These are phyloP conservation scores for Gastracanthus pulcherrimus DNA, from an alignment of 2,888 invertebrate genomes.

Conservation along the genomic window DNA sequence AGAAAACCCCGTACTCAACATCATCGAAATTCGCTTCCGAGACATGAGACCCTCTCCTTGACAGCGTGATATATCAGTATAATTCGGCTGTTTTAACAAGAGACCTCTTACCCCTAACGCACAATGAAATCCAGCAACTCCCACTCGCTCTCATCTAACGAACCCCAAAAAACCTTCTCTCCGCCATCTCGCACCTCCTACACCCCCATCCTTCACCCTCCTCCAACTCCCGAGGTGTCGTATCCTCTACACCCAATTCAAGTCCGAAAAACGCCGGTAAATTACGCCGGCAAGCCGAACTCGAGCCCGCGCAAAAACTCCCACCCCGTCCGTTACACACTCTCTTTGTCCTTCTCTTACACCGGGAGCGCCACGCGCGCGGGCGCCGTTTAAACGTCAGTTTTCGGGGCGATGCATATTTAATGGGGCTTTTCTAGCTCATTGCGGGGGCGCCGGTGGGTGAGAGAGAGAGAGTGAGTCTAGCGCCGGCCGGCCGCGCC, in stretches of 20 bases:
- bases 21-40: too few species aligned
- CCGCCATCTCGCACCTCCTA: not conserved
- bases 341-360: not conserved
- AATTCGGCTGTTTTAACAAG: too few species aligned
- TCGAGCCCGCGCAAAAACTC: not conserved
- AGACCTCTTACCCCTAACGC: too few species aligned
- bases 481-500: slow-evolving; percentile 3
- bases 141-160: too few species aligned
- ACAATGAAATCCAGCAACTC: too few species aligned
- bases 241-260: not conserved
- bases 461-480: not conserved
- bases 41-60: too few species aligned
- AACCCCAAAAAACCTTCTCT: not conserved
- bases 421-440: slow-evolving; percentile 62
- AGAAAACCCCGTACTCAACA: too few species aligned
- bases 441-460: slow-evolving; percentile 50
- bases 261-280: not conserved
- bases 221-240: not conserved
- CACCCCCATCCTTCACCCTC: not conserved
- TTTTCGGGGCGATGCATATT: slow-evolving; percentile 63
- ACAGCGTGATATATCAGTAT: too few species aligned
- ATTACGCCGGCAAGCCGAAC: not conserved
- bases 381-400: not conserved
- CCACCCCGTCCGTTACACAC: not conserved
- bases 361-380: not conserved